These are phyloP conservation scores for Actinernus sp. DNA, from an alignment of 92 coral and sea anemone species.

Conservation along the genomic window DNA sequence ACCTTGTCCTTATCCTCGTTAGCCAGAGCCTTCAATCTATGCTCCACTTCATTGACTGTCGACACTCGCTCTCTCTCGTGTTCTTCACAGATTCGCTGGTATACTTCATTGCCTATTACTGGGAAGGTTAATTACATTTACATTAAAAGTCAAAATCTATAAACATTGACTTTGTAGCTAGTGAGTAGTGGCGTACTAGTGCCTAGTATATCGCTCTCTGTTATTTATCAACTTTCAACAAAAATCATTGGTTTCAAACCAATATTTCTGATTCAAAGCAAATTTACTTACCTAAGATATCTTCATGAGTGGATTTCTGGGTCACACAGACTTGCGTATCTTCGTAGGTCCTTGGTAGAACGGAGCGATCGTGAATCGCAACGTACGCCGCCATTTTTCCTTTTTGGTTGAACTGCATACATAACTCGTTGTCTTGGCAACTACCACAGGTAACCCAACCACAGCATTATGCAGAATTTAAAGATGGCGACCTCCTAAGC, in stretches of 20 bases:
- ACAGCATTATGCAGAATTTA: no score
- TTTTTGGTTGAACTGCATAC: no score
- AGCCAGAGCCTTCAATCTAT: conserved; percentile 60
- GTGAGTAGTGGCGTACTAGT: no score
- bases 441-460: conserved; percentile 51
- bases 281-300: conserved; percentile 88
- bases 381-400: conserved; percentile 96
- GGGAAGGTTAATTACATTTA: no score
- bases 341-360: conserved; percentile 69
- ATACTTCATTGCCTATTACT: conserved; percentile 84
- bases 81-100: conserved; percentile 80
- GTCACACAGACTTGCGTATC: conserved; percentile 73
- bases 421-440: conserved; percentile 23
- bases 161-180: background rate
- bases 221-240: no score
- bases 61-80: conserved; percentile 65
- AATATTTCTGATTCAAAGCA: no score
- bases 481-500: no score
- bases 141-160: background rate
- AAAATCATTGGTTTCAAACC: no score
- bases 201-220: no score
- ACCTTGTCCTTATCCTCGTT: conserved; percentile 83
- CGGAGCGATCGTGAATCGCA: conserved; percentile 90
- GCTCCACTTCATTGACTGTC: conserved; percentile 78
- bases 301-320: conserved; percentile 88